Evolutionary conservation across 1,140 invertebrate genomes (phyloP), one percentile per base, ranked within the genome.

Genomic region (Zaprionus vittiger): DNA sequence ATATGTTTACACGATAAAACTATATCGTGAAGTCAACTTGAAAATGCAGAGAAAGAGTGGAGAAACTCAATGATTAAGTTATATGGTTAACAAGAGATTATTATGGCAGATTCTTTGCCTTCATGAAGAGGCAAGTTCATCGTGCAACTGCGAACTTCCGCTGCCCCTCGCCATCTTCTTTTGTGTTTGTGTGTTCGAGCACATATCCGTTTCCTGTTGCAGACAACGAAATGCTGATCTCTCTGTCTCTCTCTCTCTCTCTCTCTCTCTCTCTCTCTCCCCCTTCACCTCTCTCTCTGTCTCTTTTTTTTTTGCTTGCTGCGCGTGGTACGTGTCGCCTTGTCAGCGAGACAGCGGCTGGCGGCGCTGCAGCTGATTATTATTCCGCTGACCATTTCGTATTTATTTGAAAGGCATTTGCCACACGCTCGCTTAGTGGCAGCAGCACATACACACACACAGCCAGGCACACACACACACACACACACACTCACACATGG

Each of bases 341-440:
- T 89, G 84, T 76, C 84, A 76, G 73, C 62, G 73, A 74, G 79
- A 81, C 75, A 72, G 57, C 72, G 71, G 41, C 77, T 54, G 69
- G 64, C 47, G 31, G 15, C 67, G 65, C 49, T 44, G 60, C 64
- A 75, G 78, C 85, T 89, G 81, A 90, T 89, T 89, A 89, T 90
- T 89, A 89, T 89, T 90, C 84, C 85, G 85, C 81, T 89, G 84
- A 89, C 84, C 84, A 73, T 90, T 90, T 89, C 85, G 85, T 90
- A 89, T 89, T 90, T 90, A 90, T 90, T 90, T 90, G 85, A 89
- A 89, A 89, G 85, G 84, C 85, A 89, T 89, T 89, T 89, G 81
- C 81, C 67, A 71, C 67, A 75, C 73, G 73, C 72, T 70, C 72
- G 72, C 66, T 70, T 74, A 74, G 72, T 56, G 65, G 41, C 41